Conservation (phyloP, 92 coral and sea anemone species). For the Palythoa grandis region DNA sequence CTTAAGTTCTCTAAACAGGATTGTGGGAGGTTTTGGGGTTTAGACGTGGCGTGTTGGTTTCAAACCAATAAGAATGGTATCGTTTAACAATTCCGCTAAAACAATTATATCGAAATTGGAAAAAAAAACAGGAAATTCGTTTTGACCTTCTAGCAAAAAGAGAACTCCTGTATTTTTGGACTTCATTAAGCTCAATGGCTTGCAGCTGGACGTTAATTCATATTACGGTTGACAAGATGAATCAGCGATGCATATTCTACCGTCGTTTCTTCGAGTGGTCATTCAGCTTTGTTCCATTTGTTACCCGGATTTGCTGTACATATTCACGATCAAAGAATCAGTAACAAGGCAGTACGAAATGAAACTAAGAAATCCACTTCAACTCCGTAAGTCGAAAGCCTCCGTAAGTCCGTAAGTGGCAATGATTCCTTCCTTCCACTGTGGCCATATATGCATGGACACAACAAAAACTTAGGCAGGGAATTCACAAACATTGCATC, state of each 20-base stretch:
- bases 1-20: background rate
- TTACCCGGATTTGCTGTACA: no score
- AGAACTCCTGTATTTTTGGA: background rate
- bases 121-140: background rate
- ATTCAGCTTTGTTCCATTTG: no score
- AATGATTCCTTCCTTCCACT: background rate
- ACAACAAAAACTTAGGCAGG: background rate
- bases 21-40: background rate
- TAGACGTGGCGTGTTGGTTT: background rate
- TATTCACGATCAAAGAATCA: no score
- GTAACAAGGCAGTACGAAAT: background rate
- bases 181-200: background rate
- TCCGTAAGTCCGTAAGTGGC: no score
- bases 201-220: background rate
- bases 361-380: background rate
- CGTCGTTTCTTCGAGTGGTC: background rate
- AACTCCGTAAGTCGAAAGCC: no score
- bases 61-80: background rate
- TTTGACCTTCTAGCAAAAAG: background rate
- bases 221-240: background rate
- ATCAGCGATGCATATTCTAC: background rate
- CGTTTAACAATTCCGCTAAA: background rate
- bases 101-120: background rate
- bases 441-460: background rate
- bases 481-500: background rate